Percentiles rank a stretch among this genome's conserved stretches.
These are phyloP conservation scores for Meloidogyne exigua DNA, from an alignment of 1,140 invertebrate genomes.

Conservation along the genomic window DNA sequence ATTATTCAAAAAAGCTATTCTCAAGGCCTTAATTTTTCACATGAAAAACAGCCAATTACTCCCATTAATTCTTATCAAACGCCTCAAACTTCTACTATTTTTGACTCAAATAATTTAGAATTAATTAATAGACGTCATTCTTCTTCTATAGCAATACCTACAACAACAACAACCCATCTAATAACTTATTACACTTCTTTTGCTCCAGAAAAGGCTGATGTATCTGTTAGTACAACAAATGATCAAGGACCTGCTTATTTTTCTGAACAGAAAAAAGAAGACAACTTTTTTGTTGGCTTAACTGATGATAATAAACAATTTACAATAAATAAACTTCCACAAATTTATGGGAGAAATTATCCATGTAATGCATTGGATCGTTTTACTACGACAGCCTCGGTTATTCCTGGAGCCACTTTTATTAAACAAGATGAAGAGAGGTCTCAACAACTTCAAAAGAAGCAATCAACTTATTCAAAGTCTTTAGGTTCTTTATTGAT, in stretches of 20 bases:
- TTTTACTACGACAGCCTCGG: not conserved
- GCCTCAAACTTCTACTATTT: not conserved
- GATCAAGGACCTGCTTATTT: not conserved
- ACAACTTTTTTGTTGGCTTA: too few species aligned
- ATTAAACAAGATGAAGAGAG: not conserved
- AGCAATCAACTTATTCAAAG: not conserved
- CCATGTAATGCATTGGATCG: not conserved
- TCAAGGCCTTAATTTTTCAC: not conserved
- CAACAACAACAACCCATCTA: constrained; percentile 18
- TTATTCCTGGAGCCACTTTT: constrained; percentile 52
- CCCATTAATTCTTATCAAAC: not conserved
- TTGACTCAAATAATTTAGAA: not conserved
- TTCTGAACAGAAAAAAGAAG: not conserved
- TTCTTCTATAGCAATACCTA: constrained; percentile 10
- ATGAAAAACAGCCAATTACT: not conserved
- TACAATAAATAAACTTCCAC: not conserved
- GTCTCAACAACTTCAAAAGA: not conserved
- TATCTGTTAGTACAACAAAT: constrained; percentile 1
- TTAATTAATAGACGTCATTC: not conserved
- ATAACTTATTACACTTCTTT: constrained; percentile 49
- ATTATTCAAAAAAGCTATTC: constrained; percentile 31
- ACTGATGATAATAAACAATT: not conserved
- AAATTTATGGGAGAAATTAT: not conserved
- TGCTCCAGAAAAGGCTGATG: constrained; percentile 40
- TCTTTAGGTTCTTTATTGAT: not conserved